These are phyloP conservation scores for Drosophila austrosaltans DNA, from an alignment of 2,888 invertebrate species.

Conservation along the genomic window DNA sequence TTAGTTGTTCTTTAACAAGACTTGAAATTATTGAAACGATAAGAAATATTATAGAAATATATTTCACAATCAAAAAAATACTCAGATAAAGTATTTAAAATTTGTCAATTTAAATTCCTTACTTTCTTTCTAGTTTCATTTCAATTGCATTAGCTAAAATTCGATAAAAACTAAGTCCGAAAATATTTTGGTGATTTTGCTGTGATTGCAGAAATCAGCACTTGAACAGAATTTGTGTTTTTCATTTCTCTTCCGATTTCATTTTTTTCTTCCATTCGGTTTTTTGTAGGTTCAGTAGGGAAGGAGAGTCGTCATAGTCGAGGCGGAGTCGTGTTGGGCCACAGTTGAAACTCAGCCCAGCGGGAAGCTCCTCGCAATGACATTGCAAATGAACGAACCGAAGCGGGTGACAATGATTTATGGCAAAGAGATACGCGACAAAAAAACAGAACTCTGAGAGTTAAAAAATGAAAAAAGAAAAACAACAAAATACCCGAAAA, in stretches of 20 bases:
- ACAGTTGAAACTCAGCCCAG: slow-evolving; percentile 60
- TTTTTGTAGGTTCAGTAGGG: slow-evolving; percentile 33
- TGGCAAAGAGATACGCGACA: slow-evolving; percentile 81
- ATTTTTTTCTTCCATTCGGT: background rate
- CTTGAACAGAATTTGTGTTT: slow-evolving; percentile 42
- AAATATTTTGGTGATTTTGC: slow-evolving; percentile 46
- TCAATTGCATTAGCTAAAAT: background rate
- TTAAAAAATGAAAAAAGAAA: slow-evolving; percentile 33
- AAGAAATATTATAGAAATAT: too few species aligned
- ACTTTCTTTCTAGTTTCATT: background rate
- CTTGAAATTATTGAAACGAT: too few species aligned
- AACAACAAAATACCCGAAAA: slow-evolving; percentile 36
- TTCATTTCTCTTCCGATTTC: background rate
- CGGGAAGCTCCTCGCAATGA: slow-evolving; percentile 80
- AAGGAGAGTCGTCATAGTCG: slow-evolving; percentile 21
- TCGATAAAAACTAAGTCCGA: background rate
- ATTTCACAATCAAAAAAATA: too few species aligned
- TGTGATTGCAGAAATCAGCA: slow-evolving; percentile 58
- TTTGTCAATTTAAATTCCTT: background rate
- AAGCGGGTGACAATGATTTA: slow-evolving; percentile 82
- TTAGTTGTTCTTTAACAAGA: too few species aligned
- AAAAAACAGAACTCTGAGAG: slow-evolving; percentile 33
- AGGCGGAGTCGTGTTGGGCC: slow-evolving; percentile 27
- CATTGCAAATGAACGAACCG: slow-evolving; percentile 72
- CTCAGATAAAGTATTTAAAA: background rate